Evolutionary conservation across 2,113 vertebrate genomes (phyloP), one percentile per base, ranked within the genome.

Genomic region (Cynoglossus semilaevis): DNA sequence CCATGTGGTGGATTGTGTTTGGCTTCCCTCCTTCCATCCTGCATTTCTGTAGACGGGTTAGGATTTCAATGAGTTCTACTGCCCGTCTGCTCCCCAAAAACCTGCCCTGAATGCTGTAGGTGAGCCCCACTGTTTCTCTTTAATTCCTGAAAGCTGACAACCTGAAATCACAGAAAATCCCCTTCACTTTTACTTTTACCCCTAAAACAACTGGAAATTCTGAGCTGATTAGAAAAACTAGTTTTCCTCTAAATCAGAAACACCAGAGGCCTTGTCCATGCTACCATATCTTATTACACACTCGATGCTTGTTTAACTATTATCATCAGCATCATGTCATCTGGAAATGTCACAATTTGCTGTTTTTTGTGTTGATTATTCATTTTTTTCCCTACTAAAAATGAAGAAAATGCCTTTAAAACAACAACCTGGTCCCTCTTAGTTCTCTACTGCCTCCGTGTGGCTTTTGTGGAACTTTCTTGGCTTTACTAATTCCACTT

Each of bases 1-100:
- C 93, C 93, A 92, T 97, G 92, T 98, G 94, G 94, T 95, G 95
- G 94, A 95, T 97, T 94, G 88, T 96, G 74, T 95, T 91, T 96
- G 94, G 92, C 94, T 94, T 91, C 93, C 92, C 94, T 89, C 91
- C 94, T 86, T 92, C 93, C 91, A 91, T 92, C 92, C 90, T 95
- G 90, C 94, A 95, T 92, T 93, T 94, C 93, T 94, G 93, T 97
- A 93, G 94, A 96, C 93, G 92, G 93, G 91, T 94, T 96, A 92
- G 94, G 94, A 94, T 87, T 93, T 95, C 94, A 83, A 85, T 95
- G 95, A 91, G 90, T 89, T 89, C 90, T 89, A 42, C 82, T 53
- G 67, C 74, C 88, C 60, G 63, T 84, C 82, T 72, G 62, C 58
- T 77, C 85, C 76, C 56, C 76, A 81, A n/a, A 81, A 79, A 80